Base-by-base conservation (phyloP, 2,797 vertebrate genomes). In the Enteromius radiatus region DNA sequence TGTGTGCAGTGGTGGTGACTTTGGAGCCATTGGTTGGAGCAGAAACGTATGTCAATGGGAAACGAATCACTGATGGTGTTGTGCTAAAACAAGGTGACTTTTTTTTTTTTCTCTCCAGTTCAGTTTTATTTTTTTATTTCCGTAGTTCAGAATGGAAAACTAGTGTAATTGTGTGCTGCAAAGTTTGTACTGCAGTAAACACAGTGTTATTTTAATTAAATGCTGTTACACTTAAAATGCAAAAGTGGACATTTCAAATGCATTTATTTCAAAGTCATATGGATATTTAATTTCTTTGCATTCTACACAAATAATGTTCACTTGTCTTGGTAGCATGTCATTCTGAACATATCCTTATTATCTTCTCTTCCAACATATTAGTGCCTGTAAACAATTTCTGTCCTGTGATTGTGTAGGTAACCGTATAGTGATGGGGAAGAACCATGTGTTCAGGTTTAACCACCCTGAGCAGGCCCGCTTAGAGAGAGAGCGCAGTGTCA, bases 381-480 rank as follows among this genome's bases (percentile, higher is more conserved):
- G 11, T 33, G 19, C 28, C 21, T 73, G 28, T 52, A 73, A 33
- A n/a, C 45, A 1, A 5, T 3, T 70, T 33, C 12, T 36, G 41
- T 41, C 28, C 59, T 54, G 64, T 82, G 65, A 36, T 79, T 63
- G 74, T 87, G 49, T 84, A 96, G 96, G 96, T 86, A 96, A 96
- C 88, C 95, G 96, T 41, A 95, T 96, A 52, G 96, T 96, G 87
- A 96, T 96, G 96, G 96, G 96, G 56, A 96, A 96, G 91, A 96
- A 96, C 83, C 96, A 96, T 0, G 96, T 96, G 87, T 96, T 96
- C 87, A 93, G 96, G 71, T 96, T 96, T 89, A 96, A 96, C 88
- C 96, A 96, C 65, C 96, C 96, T 14, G 96, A 96, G 86, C 96
- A 96, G 90, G 95, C 96, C 0, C 92, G 96, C 11, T 94, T 95